phyloP scores from a whole-genome alignment of 2,888 invertebrate genomes.

The Diploptera punctata region DNA sequence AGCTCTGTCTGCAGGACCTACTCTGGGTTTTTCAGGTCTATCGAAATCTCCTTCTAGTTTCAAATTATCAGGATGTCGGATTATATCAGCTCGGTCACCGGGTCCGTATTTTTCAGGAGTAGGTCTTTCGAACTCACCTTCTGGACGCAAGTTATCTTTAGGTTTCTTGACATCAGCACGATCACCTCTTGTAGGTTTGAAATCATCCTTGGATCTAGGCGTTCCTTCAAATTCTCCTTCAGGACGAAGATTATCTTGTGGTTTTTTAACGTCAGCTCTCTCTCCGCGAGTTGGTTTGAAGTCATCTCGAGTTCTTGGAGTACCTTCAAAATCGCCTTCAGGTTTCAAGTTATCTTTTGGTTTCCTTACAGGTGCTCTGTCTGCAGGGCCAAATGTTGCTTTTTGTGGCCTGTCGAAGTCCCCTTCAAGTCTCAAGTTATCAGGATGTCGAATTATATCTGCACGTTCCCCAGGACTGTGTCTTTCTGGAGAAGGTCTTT shows the following conservation, averaged over 20 bases:
- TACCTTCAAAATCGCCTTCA: constrained; percentile 58
- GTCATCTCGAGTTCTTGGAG: constrained; percentile 47
- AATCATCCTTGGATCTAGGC: constrained; percentile 50
- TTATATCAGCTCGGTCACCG: constrained; percentile 59
- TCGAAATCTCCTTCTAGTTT: constrained; percentile 47
- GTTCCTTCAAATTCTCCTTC: constrained; percentile 68
- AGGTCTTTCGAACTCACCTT: constrained; percentile 51
- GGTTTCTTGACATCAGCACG: constrained; percentile 45
- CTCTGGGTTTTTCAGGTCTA: constrained; percentile 48
- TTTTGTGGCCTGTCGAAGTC: constrained; percentile 56
- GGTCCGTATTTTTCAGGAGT: constrained; percentile 53
- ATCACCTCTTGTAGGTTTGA: constrained; percentile 54
- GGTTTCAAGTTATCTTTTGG: constrained; percentile 59
- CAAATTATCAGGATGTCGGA: constrained; percentile 50
- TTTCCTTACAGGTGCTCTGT: constrained; percentile 50
- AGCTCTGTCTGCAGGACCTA: constrained; percentile 45
- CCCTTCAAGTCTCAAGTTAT: constrained; percentile 65
- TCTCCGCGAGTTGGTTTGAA: constrained; percentile 61
- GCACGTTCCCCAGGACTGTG: constrained; percentile 57
- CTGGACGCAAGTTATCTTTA: constrained; percentile 44
- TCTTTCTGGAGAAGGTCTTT: constrained; percentile 44
- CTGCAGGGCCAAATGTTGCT: constrained; percentile 55
- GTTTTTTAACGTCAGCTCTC: constrained; percentile 47
- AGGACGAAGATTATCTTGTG: constrained; percentile 68
- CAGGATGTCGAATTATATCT: constrained; percentile 59